These are phyloP conservation scores for Chironomus riparius DNA, from an alignment of 2,888 invertebrate species.

Conservation along the genomic window DNA sequence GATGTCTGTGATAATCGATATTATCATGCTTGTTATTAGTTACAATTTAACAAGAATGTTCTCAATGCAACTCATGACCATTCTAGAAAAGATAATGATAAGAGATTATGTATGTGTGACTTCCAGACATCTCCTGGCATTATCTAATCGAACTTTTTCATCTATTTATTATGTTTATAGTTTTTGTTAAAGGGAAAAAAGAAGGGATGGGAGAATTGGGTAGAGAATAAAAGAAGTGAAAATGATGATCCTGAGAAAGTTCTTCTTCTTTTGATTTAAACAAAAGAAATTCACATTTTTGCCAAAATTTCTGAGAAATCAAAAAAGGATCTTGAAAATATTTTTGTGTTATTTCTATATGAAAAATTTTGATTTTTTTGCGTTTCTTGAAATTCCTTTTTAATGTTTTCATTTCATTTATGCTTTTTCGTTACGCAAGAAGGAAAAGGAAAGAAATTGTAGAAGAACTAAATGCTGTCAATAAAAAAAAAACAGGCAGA, in stretches of 20 bases:
- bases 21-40: conserved; percentile 3
- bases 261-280: background rate
- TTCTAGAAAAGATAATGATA: background rate
- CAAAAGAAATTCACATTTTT: conserved; percentile 10
- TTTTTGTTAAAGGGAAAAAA: too few species aligned
- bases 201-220: too few species aligned
- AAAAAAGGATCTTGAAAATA: conserved; percentile 9
- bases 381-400: background rate
- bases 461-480: background rate
- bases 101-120: background rate
- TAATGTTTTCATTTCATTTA: background rate
- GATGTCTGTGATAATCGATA: background rate
- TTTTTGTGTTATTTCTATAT: background rate
- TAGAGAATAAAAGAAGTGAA: background rate
- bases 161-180: background rate
- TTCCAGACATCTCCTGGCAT: background rate
- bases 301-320: conserved; percentile 24
- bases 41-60: background rate
- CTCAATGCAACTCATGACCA: background rate
- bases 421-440: background rate
- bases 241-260: conserved; percentile 18
- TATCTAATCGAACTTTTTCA: conserved; percentile 1
- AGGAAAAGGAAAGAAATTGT: background rate
- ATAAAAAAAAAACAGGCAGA: background rate
- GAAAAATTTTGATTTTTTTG: background rate